phyloP scores from a whole-genome alignment of 2,797 vertebrate species.

The Sebastes taczanowskii region DNA sequence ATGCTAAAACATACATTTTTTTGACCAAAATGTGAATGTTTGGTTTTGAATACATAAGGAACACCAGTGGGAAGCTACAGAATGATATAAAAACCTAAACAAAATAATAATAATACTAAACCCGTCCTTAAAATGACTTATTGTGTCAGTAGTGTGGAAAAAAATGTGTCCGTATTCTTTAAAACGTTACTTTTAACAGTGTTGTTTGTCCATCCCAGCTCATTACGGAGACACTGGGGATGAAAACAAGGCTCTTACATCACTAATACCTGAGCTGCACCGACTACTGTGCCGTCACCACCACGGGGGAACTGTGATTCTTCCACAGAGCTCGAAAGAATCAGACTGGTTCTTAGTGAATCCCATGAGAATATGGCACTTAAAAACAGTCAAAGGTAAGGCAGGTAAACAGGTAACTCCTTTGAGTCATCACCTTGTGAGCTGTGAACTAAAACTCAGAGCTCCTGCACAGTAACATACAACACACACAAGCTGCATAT shows the following conservation, averaged over 20 bases:
- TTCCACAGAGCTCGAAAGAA: not conserved
- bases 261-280: not conserved
- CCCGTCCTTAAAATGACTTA: too few relatives aligned
- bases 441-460: not conserved
- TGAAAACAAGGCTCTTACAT: not conserved
- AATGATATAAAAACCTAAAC: too few relatives aligned
- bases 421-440: not conserved
- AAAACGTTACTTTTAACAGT: not conserved
- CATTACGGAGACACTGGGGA: not conserved
- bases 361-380: not conserved
- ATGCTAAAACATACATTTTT: rapidly evolving
- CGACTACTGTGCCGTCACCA: not conserved
- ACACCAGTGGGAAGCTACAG: too few relatives aligned
- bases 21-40: too few relatives aligned
- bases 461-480: not conserved
- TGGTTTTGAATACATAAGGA: too few relatives aligned
- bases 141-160: not conserved
- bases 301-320: not conserved
- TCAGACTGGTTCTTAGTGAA: not conserved
- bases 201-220: not conserved
- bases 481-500: not conserved
- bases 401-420: not conserved
- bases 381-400: not conserved
- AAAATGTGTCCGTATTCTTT: not conserved
- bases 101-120: too few relatives aligned